Base-by-base conservation (phyloP, 2,888 invertebrate species). In the Acleris laterana region DNA sequence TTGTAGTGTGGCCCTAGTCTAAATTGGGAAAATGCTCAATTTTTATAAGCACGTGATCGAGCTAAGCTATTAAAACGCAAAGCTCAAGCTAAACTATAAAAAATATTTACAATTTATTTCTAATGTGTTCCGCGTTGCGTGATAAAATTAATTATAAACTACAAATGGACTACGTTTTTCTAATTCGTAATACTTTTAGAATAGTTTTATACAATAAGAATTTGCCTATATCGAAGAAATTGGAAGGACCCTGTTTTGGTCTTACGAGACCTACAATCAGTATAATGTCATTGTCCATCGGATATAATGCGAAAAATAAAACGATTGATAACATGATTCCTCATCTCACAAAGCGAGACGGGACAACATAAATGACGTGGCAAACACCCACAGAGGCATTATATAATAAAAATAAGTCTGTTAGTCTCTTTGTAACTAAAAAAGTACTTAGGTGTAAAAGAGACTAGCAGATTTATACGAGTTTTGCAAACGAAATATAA, bases 191-290 rank as follows among this genome's bases (percentile, higher is more conserved):
- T 88, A 87, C 89, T 90, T 89, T 89, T 88, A 88, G 87, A 88
- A 82, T 83, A 74, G 77, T 82, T 79, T 74, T 82, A 75, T 81
- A 81, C 81, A 83, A 68, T 76, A 74, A 72, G 69, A 74, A 76
- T 78, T 79, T 84, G 85, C 85, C 81, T 87, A 88, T 85, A 84
- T 73, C 77, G 73, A 76, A 75, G 82, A 85, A 83, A 84, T 83
- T 89, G 85, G 85, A 89, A 89, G 83, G 88, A 90, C 89, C 87
- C 88, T 89, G 88, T 88, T 84, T 84, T 77, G 82, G 80, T 83
- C 81, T 82, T 74, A 82, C 70, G 77, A 81, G 81, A 85, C 80
- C 79, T 82, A 83, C 58, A 58, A 52, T 63, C 42, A 61, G 59
- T 44, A 44, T 59, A 28, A 49, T n/a, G 42, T 25, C 53, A 17